These are phyloP conservation scores for Eupithecia subumbrata DNA, from an alignment of 2,888 invertebrate species.

Conservation along the genomic window DNA sequence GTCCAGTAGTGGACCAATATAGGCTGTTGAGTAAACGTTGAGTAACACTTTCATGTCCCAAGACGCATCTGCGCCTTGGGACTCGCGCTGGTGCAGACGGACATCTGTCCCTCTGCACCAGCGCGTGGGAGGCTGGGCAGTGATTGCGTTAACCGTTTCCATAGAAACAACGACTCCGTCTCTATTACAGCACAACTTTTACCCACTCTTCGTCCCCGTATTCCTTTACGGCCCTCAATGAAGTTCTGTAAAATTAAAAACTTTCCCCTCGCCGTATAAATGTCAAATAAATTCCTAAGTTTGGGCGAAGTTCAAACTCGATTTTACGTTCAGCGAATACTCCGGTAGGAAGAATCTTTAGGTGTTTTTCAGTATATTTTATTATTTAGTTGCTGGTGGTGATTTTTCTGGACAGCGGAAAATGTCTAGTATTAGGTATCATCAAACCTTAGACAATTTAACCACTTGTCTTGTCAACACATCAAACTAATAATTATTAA, in stretches of 20 bases:
- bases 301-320: constrained; percentile 28
- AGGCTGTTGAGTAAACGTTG: too few species aligned
- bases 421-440: not conserved
- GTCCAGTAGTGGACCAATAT: too few species aligned
- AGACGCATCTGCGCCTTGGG: too few species aligned
- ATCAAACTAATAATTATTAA: too few species aligned
- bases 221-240: constrained; percentile 33
- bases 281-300: constrained; percentile 44
- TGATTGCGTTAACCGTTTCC: too few species aligned
- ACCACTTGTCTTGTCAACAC: too few species aligned
- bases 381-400: not conserved
- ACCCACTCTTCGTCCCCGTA: constrained; percentile 13
- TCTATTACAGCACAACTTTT: constrained; percentile 6
- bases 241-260: constrained; percentile 39
- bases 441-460: too few species aligned
- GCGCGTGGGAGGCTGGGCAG: too few species aligned
- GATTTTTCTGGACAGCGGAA: not conserved
- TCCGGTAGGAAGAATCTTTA: constrained; percentile 3
- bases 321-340: constrained; percentile 20
- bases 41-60: too few species aligned
- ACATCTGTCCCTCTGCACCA: too few species aligned
- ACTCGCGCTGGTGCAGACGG: too few species aligned
- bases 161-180: not conserved
- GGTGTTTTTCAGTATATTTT: constrained; percentile 3
- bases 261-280: constrained; percentile 39